Percentiles rank a stretch among this genome's conserved stretches.
Evolutionary conservation across 2,888 invertebrate genomes (phyloP).

Genomic region (Lithophane socia): DNA sequence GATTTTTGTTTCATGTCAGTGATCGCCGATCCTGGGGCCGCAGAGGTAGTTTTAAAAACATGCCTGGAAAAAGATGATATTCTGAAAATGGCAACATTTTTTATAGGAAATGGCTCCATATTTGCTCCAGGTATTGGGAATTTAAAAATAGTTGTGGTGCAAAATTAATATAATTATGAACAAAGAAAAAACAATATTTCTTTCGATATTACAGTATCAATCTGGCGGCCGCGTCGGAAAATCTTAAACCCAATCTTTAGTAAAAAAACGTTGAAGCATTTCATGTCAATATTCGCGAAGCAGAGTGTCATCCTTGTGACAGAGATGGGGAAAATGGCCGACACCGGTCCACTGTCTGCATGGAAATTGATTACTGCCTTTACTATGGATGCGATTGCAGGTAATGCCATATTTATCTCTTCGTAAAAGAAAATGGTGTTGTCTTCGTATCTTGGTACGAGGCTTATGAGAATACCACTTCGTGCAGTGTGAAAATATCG

Average conservation of each 20-base stretch:
- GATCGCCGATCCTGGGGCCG: constrained; percentile 68
- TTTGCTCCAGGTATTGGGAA: constrained; percentile 70
- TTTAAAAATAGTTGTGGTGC: not conserved
- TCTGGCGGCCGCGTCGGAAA: constrained; percentile 76
- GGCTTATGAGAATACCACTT: no score
- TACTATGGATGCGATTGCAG: no score
- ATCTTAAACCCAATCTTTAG: constrained; percentile 69
- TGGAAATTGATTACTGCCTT: constrained; percentile 17
- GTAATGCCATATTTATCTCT: no score
- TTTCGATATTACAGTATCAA: constrained; percentile 66
- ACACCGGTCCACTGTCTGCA: constrained; percentile 36
- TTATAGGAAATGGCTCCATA: constrained; percentile 72
- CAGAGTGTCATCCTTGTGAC: constrained; percentile 65
- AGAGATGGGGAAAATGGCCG: constrained; percentile 40
- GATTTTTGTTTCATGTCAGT: constrained; percentile 49
- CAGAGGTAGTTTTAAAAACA: constrained; percentile 69
- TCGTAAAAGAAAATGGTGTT: no score
- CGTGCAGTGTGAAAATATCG: no score
- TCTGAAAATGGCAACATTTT: constrained; percentile 56
- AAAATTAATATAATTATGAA: no score
- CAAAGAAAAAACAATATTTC: no score
- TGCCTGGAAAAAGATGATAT: constrained; percentile 75
- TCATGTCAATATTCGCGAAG: constrained; percentile 66
- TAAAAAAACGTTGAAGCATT: constrained; percentile 67
- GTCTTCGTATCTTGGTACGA: no score